Evolutionary conservation across 1,140 invertebrate species (phyloP), one percentile per base, ranked within the genome.

Genomic region (Drosophila erecta): DNA sequence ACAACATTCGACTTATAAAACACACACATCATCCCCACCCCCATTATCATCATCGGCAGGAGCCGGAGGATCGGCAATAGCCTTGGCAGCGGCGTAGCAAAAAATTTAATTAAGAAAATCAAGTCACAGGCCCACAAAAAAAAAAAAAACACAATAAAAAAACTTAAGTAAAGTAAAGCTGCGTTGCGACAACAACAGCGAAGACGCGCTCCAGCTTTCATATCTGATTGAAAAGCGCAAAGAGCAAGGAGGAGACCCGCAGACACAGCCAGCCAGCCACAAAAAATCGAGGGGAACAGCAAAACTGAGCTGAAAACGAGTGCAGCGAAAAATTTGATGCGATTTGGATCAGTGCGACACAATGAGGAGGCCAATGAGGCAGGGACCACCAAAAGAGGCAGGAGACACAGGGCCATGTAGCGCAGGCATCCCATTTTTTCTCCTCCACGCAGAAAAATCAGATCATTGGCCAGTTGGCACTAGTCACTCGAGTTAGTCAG

Each of bases 101-200:
- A 69, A 87, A 89, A 87, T 87, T 87, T 89, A 87, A 87, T 87
- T 89, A 87, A 87, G 84, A 89, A 87, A 87, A 87, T 87, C 83
- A 87, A 86, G 84, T 76, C 79, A 73, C 87, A 87, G 61, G 81
- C 86, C 77, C 76, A 84, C 64, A 69, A 72, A 64, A 61, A 72
- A 55, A 76, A 59, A 60, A 22, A 17, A 37, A 37, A 35, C 1
- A 35, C 14, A 37, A 53, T 11, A 37, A 53, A 49, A 72, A 62
- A 58, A 8, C 30, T 30, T 30, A 30, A 30, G 30, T 30, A 30
- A 67, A 76, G 33, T 20, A 41, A 54, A 59, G 20, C 50, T 70
- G 66, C 66, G 66, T 70, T 70, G 66, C 84, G 79, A 87, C 84
- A 84, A 89, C 79, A 70, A 83, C 64, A 55, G 73, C 79, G 74